A percentile compares a stretch with the other conserved stretches of the same genome.
These are phyloP conservation scores for Margarornis squamiger DNA, from an alignment of 2,797 vertebrate genomes.

Conservation along the genomic window DNA sequence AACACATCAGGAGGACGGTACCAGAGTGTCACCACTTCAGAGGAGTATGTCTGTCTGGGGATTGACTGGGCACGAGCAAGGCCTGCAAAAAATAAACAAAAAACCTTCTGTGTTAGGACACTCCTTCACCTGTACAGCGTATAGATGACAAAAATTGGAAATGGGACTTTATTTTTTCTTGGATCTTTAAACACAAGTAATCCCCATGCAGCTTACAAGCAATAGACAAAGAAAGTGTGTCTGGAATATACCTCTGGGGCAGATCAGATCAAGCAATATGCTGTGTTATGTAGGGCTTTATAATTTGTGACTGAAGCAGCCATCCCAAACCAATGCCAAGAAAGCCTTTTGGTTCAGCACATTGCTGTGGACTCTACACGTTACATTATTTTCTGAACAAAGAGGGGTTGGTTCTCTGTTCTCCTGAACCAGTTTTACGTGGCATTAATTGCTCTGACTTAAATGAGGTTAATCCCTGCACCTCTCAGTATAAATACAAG, in stretches of 20 bases:
- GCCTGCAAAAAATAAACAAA: conserved; percentile 68
- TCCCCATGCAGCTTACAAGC: background rate
- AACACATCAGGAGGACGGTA: conserved; percentile 90
- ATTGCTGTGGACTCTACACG: background rate
- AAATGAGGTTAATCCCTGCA: background rate
- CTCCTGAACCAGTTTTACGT: background rate
- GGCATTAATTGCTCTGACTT: background rate
- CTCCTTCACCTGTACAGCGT: background rate
- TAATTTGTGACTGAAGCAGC: background rate
- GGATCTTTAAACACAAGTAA: background rate
- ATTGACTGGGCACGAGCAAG: conserved; percentile 88
- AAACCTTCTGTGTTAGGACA: background rate
- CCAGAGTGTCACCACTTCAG: conserved; percentile 90
- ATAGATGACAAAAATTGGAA: background rate
- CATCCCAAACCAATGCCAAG: background rate
- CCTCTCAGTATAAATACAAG: background rate
- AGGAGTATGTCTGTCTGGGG: conserved; percentile 87
- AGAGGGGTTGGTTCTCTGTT: background rate
- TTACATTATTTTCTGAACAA: background rate
- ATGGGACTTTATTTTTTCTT: background rate
- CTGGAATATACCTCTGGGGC: background rate
- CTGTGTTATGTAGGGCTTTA: background rate
- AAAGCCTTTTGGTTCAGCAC: background rate
- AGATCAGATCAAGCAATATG: background rate
- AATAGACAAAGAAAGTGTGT: background rate